Evolutionary conservation across 2,797 vertebrate species (phyloP), one percentile per base, ranked within the genome.

Genomic region (Spatula clypeata): DNA sequence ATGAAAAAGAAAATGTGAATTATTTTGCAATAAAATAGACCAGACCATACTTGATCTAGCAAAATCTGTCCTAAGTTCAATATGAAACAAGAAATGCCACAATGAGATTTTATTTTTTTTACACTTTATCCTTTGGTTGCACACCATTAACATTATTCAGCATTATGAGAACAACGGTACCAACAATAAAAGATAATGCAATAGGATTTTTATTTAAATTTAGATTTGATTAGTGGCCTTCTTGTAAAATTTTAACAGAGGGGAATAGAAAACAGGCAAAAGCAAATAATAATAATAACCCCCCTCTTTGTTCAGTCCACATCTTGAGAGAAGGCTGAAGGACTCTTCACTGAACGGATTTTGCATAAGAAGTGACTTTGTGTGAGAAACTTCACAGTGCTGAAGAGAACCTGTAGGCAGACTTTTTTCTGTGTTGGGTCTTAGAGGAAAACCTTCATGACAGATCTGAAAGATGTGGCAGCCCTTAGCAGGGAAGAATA

Each of bases 191-290:
- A 93, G 69, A 51, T 83, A 95, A 94, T 66, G 38, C 51, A 94
- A 70, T 75, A 60, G 13, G 21, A 29, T 86, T 86, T 94, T 91
- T 77, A 95, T 94, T 97, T 94, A 95, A 93, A 95, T 95, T 82
- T 67, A 51, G 32, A 31, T 87, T 88, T 96, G 66, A 96, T 90
- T 55, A 83, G 90, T 81, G 62, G 21, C 17, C 17, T 75, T 49
- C 19, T 51, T 87, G 61, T 86, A 88, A 86, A 90, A 70, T 84
- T 88, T 84, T 84, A 81, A 34, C 17, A 40, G 47, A 42, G 24
- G 38, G 54, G 21, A 86, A 91, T 70, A 89, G n/a, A 91, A 91
- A 94, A 75, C 45, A 75, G 44, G 44, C 77, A 92, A 91, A 83
- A 26, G 21, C 26, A 73, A 82, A 79, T 38, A 23, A 7, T 11